These are phyloP conservation scores for Tautogolabrus adspersus DNA, from an alignment of 2,113 vertebrate species.

Conservation along the genomic window DNA sequence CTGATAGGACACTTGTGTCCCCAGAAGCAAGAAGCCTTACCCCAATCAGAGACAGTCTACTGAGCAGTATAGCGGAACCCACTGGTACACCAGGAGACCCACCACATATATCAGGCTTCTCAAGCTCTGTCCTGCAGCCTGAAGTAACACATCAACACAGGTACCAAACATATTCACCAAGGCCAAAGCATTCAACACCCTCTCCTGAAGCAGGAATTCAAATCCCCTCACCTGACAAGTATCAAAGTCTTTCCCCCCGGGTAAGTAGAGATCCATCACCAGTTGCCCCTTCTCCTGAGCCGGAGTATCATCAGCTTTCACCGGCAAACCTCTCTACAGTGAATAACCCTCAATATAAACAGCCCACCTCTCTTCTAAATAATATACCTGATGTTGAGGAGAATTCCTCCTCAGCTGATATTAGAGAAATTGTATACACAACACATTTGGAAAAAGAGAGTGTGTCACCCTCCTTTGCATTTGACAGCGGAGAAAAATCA, in stretches of 20 bases:
- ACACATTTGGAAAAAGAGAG: constrained; percentile 24
- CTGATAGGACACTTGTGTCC: constrained; percentile 33
- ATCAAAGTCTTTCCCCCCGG: constrained; percentile 59
- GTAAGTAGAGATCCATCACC: constrained; percentile 51
- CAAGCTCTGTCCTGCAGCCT: constrained; percentile 30
- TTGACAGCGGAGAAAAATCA: constrained; percentile 21
- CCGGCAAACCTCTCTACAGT: constrained; percentile 25
- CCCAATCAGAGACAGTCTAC: constrained; percentile 23
- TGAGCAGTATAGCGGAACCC: constrained; percentile 42
- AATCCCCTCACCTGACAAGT: constrained; percentile 26
- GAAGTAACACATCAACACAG: constrained; percentile 41
- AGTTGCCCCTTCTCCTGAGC: constrained; percentile 27
- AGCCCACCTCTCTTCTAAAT: constrained; percentile 15
- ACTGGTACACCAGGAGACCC: constrained; percentile 31
- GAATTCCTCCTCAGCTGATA: constrained; percentile 12
- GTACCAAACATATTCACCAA: constrained; percentile 61
- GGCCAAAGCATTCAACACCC: constrained; percentile 26
- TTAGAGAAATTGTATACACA: constrained; percentile 28
- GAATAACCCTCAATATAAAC: constrained; percentile 20
- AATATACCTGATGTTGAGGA: constrained; percentile 26
- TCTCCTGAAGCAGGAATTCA: constrained; percentile 60
- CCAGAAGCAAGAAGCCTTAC: constrained; percentile 41
- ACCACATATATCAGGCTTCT: constrained; percentile 14
- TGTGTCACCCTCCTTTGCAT: constrained; percentile 31
- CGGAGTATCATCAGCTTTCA: constrained; percentile 40